A percentile compares a stretch with the other conserved stretches of the same genome.
These are phyloP conservation scores for Seriola rivoliana DNA, from an alignment of 2,113 vertebrate species.

Conservation along the genomic window DNA sequence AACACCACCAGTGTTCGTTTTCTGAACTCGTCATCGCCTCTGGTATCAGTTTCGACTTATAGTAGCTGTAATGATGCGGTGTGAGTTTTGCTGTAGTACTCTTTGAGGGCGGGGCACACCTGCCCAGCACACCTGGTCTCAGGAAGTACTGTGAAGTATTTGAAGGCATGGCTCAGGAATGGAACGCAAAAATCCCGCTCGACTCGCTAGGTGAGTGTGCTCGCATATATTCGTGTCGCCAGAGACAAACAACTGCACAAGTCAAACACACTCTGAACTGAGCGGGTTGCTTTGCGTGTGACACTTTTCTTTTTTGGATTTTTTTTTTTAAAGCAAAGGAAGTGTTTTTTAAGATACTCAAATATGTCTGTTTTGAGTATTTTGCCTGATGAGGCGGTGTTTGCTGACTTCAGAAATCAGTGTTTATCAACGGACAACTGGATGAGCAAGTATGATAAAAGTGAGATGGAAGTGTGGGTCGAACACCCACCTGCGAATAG, in stretches of 20 bases:
- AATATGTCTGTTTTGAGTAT: slow-evolving; percentile 68
- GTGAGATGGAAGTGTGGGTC: slow-evolving; percentile 83
- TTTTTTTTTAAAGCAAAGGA: background rate
- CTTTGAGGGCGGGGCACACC: slow-evolving; percentile 16
- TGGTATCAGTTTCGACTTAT: background rate
- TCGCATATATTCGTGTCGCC: slow-evolving; percentile 34
- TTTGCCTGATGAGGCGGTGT: slow-evolving; percentile 78
- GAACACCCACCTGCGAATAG: slow-evolving; percentile 52
- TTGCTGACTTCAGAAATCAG: slow-evolving; percentile 81
- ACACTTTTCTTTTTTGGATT: background rate
- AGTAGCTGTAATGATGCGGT: too few relatives aligned
- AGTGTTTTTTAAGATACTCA: background rate
- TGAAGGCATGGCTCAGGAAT: slow-evolving; percentile 74
- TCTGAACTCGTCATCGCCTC: too few relatives aligned
- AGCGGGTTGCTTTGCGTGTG: background rate
- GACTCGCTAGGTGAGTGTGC: slow-evolving; percentile 55
- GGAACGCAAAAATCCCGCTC: slow-evolving; percentile 72
- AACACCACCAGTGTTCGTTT: background rate
- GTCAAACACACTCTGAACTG: background rate
- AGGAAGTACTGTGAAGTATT: slow-evolving; percentile 63
- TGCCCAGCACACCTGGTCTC: slow-evolving; percentile 69
- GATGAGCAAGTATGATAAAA: slow-evolving; percentile 78
- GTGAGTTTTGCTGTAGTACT: too few relatives aligned
- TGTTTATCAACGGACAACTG: slow-evolving; percentile 82
- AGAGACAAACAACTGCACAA: background rate